A percentile compares a stretch with the other conserved stretches of the same genome.
Conservation (phyloP, 2,797 vertebrate species). For the Chelon labrosus region DNA sequence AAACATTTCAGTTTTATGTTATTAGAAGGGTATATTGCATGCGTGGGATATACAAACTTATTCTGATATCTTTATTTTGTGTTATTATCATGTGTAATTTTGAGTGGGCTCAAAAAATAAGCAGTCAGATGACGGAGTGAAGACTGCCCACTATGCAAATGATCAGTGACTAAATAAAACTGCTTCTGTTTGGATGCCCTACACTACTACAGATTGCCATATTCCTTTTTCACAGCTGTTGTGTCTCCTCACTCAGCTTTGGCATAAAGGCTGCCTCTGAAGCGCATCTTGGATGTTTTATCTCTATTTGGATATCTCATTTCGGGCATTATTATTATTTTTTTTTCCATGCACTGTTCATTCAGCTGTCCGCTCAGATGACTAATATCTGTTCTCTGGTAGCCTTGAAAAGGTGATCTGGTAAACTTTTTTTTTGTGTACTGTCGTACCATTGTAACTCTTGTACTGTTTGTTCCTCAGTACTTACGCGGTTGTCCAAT, state of each 20-base stretch:
- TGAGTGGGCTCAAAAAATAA: conserved; percentile 9
- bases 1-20: not conserved
- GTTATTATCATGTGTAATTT: not conserved
- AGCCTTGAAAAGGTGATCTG: conserved; percentile 19
- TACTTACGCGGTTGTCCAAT: conserved; percentile 18
- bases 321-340: conserved; percentile 20
- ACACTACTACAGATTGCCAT: conserved; percentile 38
- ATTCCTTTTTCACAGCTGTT: conserved; percentile 59
- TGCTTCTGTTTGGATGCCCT: conserved; percentile 56
- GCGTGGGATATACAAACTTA: not conserved
- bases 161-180: conserved; percentile 68
- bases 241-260: conserved; percentile 29
- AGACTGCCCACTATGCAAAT: conserved; percentile 77
- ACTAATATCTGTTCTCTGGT: not conserved
- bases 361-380: conserved; percentile 11
- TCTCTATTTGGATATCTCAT: conserved; percentile 37
- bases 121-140: conserved; percentile 49
- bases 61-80: not conserved
- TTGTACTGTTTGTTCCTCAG: not conserved
- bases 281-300: conserved; percentile 18
- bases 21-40: not conserved
- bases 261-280: conserved; percentile 20
- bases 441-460: too few relatives aligned
- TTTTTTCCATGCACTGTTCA: not conserved
- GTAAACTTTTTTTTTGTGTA: not conserved